phyloP scores from a whole-genome alignment of 1,140 invertebrate genomes.

The Lethocerus indicus region DNA sequence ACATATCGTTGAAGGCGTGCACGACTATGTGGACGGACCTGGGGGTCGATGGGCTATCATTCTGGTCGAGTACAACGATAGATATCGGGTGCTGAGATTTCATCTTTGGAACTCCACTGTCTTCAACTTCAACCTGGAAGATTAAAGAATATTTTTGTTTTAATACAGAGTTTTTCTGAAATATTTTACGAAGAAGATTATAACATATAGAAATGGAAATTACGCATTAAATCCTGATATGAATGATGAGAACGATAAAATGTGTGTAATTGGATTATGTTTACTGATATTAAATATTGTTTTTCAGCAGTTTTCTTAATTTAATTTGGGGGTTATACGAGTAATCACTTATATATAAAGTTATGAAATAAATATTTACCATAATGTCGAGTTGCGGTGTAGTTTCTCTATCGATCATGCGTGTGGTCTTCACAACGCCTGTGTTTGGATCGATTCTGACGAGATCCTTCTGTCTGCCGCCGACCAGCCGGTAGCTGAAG shows the following conservation, averaged over 20 bases:
- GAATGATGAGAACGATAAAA: too few relatives aligned
- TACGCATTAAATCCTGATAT: too few relatives aligned
- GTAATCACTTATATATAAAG: too few relatives aligned
- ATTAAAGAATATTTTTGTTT: not conserved
- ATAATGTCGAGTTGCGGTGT: slow-evolving; percentile 53
- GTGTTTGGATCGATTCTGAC: slow-evolving; percentile 61
- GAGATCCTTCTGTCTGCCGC: slow-evolving; percentile 55
- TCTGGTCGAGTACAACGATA: slow-evolving; percentile 71
- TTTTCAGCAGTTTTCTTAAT: too few relatives aligned
- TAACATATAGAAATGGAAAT: too few relatives aligned
- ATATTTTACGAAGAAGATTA: too few relatives aligned
- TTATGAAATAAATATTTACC: slow-evolving; percentile 22
- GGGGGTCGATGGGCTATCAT: slow-evolving; percentile 76
- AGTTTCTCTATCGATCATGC: slow-evolving; percentile 63
- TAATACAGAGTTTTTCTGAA: too few relatives aligned
- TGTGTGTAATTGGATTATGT: too few relatives aligned
- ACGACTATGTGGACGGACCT: slow-evolving; percentile 68
- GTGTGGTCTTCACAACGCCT: slow-evolving; percentile 61
- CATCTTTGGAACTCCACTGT: slow-evolving; percentile 71
- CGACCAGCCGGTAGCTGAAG: slow-evolving; percentile 64
- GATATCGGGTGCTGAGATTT: slow-evolving; percentile 55
- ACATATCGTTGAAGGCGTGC: slow-evolving; percentile 51
- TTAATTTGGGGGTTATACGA: too few relatives aligned
- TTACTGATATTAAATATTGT: too few relatives aligned
- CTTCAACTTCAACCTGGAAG: slow-evolving; percentile 60